Evolutionary conservation across 2,888 invertebrate genomes (phyloP), one percentile per base, ranked within the genome.

Genomic region (Melanchra persicariae): DNA sequence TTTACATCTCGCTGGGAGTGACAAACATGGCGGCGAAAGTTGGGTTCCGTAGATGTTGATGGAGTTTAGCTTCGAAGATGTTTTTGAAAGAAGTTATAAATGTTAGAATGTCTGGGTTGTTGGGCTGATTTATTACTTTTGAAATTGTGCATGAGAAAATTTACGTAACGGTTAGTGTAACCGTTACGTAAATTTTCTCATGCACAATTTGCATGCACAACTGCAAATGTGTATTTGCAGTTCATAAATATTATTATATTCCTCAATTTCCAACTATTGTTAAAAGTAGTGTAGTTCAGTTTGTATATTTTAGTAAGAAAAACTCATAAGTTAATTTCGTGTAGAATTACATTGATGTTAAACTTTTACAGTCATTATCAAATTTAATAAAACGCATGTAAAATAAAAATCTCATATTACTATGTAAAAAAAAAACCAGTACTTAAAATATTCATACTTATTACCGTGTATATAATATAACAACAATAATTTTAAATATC

Each of bases 1-100:
- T 92, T 91, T 89, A 89, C 91, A 89, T 88, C 85, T 86, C 88
- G 87, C 77, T 87, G 87, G 66, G 70, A 64, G 79, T 74, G 78
- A 70, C 76, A 70, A 77, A 80, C 77, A 77, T 66, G 67, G 65
- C 34, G 69, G 59, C 47, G 4, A 47, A 68, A 60, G 43, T 69
- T 58, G 45, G 26, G 2, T 58, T 40, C 24, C 51, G 51, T 60
- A 57, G 64, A 69, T 45, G 58, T 68, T 55, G 59, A 61, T 30
- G n/a, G 30, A 67, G 51, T 70, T 78, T 24, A 40, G 55, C 54
- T 57, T 52, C 40, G 34, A 30, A 19, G 30, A 61, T 34, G 45
- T 66, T 68, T 65, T 60, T 55, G 22, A 12, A 49, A 62, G 19
- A 40, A 34, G 22, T 22, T 26, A 4, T n/a, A 22, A 15, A 15